Conservation (phyloP, 2,797 vertebrate genomes). For the Oryzias sinensis region DNA sequence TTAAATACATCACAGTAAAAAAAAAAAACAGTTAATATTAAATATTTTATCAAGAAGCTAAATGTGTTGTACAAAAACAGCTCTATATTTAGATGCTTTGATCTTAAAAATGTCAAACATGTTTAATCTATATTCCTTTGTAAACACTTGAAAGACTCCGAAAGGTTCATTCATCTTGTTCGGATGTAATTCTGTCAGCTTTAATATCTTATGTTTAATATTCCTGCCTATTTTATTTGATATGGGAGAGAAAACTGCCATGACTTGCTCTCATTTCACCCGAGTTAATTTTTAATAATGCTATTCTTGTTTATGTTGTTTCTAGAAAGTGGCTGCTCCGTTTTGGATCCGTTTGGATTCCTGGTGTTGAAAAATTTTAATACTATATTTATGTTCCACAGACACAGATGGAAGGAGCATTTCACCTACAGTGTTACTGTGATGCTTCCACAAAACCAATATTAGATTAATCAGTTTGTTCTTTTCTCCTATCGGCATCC, state of each 20-base stretch:
- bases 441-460: constrained; percentile 3
- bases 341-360: neutral
- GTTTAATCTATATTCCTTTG: constrained; percentile 11
- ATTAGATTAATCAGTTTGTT: constrained; percentile 19
- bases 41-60: no score
- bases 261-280: neutral
- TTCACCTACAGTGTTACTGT: neutral
- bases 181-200: constrained; percentile 14
- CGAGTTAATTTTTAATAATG: constrained; percentile 5
- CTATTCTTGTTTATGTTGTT: constrained; percentile 1
- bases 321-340: neutral
- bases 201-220: neutral
- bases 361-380: neutral
- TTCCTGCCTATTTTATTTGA: constrained; percentile 2
- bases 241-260: neutral
- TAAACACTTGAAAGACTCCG: constrained; percentile 2
- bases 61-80: no score
- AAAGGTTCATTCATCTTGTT: constrained; percentile 20
- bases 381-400: constrained; percentile 1
- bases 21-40: neutral
- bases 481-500: constrained; percentile 6
- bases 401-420: neutral
- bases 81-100: no score
- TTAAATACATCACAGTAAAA: constrained; percentile 6
- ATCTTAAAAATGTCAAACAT: constrained; percentile 16